Evolutionary conservation across 1,140 invertebrate species (phyloP).

Genomic region (Mylabris phalerata): DNA sequence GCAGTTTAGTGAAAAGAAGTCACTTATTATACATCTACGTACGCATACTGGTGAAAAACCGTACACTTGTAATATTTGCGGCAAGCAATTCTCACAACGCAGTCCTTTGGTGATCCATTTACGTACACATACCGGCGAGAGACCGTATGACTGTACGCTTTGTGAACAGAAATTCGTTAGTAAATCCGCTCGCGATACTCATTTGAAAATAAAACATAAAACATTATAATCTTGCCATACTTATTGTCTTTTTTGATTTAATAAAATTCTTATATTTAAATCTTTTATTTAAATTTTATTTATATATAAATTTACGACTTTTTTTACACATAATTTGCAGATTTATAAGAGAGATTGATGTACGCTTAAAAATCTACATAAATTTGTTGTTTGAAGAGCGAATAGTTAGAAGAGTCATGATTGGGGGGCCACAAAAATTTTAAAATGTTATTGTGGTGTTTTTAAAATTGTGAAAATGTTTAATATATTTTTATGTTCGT

Average conservation of each 20-base stretch:
- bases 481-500: no score
- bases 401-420: no score
- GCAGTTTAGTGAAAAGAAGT: constrained; percentile 42
- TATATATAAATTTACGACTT: no score
- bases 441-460: no score
- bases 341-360: no score
- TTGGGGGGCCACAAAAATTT: no score
- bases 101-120: constrained; percentile 35
- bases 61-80: constrained; percentile 8
- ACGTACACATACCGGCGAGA: constrained; percentile 45
- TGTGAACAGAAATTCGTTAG: constrained; percentile 34
- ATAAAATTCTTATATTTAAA: no score
- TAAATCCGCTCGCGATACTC: neutral
- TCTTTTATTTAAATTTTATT: no score
- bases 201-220: neutral
- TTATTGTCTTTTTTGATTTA: neutral
- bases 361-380: no score
- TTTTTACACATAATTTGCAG: no score
- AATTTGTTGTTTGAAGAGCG: no score
- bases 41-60: constrained; percentile 18
- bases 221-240: neutral
- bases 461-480: no score
- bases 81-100: constrained; percentile 25
- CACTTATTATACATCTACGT: constrained; percentile 8
- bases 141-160: constrained; percentile 44